Conservation (phyloP, 2,888 invertebrate species). For the Epicampocera succincta region DNA sequence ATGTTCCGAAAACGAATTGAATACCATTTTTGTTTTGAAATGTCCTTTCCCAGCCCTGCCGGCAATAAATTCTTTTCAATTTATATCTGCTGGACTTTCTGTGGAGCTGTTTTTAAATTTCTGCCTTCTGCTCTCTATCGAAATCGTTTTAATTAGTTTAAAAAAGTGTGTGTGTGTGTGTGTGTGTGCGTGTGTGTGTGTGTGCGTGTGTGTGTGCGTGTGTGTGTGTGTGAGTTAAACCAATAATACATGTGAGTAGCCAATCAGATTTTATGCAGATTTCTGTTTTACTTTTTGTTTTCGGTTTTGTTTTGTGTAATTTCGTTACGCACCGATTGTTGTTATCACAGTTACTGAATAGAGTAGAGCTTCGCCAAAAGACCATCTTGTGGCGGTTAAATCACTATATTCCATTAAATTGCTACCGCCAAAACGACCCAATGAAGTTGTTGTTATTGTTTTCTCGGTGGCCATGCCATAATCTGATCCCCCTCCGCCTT, state of each 20-base stretch:
- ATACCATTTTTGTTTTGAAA: not conserved
- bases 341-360: constrained; percentile 94
- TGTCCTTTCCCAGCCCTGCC: not conserved
- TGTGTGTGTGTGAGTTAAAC: not conserved
- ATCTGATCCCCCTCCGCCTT: constrained; percentile 41
- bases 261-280: not conserved
- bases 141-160: constrained; percentile 57
- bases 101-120: not conserved
- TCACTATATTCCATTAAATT: constrained; percentile 63
- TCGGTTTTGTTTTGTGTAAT: constrained; percentile 25
- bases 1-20: not conserved
- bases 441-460: constrained; percentile 61
- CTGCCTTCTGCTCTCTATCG: constrained; percentile 13
- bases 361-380: constrained; percentile 91
- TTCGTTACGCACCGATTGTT: constrained; percentile 88
- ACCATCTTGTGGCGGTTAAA: constrained; percentile 84
- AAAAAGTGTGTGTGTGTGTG: constrained; percentile 6
- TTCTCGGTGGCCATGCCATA: constrained; percentile 49
- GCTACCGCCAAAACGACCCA: constrained; percentile 62
- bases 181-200: not conserved
- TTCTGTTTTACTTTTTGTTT: not conserved
- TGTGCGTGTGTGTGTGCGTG: not conserved
- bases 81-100: not conserved
- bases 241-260: not conserved
- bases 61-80: constrained; percentile 29